Evolutionary conservation across 2,888 invertebrate genomes (phyloP), one percentile per base, ranked within the genome.

Genomic region (Periphyllus acericola): DNA sequence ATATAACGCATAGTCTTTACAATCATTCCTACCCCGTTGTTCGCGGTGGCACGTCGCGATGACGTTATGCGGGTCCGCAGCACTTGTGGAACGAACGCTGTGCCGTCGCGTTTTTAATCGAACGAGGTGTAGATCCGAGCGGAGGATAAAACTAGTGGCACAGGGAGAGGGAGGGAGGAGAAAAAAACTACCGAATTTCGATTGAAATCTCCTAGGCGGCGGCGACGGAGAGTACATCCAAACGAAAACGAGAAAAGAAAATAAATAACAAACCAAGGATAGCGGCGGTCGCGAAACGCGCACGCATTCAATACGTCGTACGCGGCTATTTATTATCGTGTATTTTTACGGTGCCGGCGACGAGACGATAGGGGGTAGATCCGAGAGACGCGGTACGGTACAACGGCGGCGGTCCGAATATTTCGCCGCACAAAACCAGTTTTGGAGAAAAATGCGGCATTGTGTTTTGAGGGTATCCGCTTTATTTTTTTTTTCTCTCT

Each of bases 351-450:
- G 60, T 25, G n/a, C n/a, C 60, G 60, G 6, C 21, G 60, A 60
- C 46, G 46, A 25, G 21, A 60, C 60, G 21, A 46, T 60, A 60
- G 60, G 60, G 60, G 60, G 60, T 55, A 60, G 60, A 60, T 60
- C 25, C 60, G 60, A 60, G 60, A 60, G 60, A n/a, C n/a, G 6
- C 52, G 21, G 21, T 25, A 60, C 25, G 60, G 60, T 6, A 4
- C 25, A 21, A 21, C 71, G 71, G 32, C 14, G 71, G 71, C 32
- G 71, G 71, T 71, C 32, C 32, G 71, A 71, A 71, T 71, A 32
- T 71, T 71, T 71, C 71, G 71, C 71, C 71, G 71, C 29, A 71
- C 60, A 60, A 71, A 71, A 71, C 71, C 29, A 71, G 71, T 71
- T 71, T 71, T 3, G 71, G 29, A n/a, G n/a, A 32, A 71, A 71